Conservation (phyloP, 2,888 invertebrate species). For the Scaptomyza polygonia region DNA sequence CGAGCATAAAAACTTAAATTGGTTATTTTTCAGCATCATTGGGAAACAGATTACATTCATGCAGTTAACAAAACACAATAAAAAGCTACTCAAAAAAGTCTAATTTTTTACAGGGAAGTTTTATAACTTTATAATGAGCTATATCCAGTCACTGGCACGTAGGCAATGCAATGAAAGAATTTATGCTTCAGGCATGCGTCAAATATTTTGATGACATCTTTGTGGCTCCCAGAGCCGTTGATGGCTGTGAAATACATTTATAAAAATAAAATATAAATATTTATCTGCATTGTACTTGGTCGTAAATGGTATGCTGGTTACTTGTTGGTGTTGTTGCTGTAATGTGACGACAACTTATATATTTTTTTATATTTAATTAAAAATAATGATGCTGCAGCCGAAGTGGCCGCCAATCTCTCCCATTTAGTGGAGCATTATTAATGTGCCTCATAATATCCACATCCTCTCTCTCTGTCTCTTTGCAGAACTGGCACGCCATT, state of each 20-base stretch:
- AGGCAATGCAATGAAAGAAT: slow-evolving; percentile 54
- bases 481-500: slow-evolving; percentile 87
- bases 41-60: neutral
- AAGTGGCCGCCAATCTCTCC: slow-evolving; percentile 41
- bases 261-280: neutral
- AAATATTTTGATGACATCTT: slow-evolving; percentile 62
- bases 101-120: slow-evolving; percentile 30
- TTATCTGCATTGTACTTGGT: slow-evolving; percentile 6
- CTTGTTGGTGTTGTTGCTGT: slow-evolving; percentile 18
- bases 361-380: slow-evolving; percentile 69
- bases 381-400: slow-evolving; percentile 70
- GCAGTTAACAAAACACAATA: slow-evolving; percentile 10
- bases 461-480: slow-evolving; percentile 74
- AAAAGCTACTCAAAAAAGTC: neutral
- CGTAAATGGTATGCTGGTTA: slow-evolving; percentile 29
- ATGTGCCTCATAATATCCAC: slow-evolving; percentile 62
- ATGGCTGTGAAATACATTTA: slow-evolving; percentile 48
- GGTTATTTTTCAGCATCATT: no score
- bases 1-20: neutral
- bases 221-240: slow-evolving; percentile 37
- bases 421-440: slow-evolving; percentile 63
- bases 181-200: slow-evolving; percentile 52
- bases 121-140: slow-evolving; percentile 72
- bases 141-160: slow-evolving; percentile 39
- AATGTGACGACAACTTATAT: slow-evolving; percentile 61